phyloP scores from a whole-genome alignment of 1,140 invertebrate species.

The Coenobita brevimanus region DNA sequence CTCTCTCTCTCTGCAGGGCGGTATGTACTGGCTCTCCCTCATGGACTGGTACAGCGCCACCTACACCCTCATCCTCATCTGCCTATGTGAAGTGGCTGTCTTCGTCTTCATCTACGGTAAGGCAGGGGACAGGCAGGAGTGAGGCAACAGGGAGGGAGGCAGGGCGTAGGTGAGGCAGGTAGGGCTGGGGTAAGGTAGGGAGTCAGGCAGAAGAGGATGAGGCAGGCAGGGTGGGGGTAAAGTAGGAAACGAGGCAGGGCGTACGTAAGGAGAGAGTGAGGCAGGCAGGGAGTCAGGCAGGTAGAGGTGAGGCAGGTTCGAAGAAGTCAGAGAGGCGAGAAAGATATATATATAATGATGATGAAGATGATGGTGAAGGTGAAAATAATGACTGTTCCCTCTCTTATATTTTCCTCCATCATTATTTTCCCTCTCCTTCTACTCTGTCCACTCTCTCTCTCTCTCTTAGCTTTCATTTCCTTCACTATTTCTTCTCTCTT shows the following conservation, averaged over 20 bases:
- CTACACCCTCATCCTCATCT: constrained; percentile 40
- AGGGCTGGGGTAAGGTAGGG: neutral
- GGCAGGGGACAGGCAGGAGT: neutral
- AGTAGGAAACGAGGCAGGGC: neutral
- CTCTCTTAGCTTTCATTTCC: no score
- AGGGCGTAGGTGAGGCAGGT: neutral
- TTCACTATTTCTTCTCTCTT: no score
- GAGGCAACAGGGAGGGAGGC: neutral
- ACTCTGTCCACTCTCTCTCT: no score
- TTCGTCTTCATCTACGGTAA: constrained; percentile 47
- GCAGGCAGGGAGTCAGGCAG: neutral
- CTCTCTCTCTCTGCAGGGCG: no score
- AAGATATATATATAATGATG: no score
- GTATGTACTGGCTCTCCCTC: constrained; percentile 54
- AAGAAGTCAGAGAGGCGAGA: no score
- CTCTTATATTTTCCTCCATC: no score
- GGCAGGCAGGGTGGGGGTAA: neutral
- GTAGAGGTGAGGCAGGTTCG: neutral
- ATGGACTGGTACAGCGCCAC: constrained; percentile 48
- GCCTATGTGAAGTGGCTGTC: constrained; percentile 29
- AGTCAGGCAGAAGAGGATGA: neutral
- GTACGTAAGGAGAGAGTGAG: neutral
- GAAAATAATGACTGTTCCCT: no score
- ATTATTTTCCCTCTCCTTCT: no score
- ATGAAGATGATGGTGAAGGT: no score